Conservation (phyloP, 64 coral and sea anemone species). For the Cladopsammia gracilis region DNA sequence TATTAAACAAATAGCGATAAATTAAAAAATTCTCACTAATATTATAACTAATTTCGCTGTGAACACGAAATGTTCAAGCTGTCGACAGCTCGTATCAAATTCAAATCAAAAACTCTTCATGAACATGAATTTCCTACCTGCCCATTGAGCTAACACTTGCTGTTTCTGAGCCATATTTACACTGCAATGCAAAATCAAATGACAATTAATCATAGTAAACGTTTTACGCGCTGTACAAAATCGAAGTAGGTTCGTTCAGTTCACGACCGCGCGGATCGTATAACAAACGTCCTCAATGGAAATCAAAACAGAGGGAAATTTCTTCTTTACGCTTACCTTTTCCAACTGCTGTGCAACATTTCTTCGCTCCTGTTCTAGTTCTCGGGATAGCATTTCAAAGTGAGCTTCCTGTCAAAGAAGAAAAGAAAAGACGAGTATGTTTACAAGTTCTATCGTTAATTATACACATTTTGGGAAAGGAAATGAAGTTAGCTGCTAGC, state of each 20-base stretch:
- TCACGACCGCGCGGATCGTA: background rate
- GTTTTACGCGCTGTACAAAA: background rate
- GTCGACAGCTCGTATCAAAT: background rate
- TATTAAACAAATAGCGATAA: too few relatives aligned
- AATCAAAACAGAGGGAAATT: background rate
- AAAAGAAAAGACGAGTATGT: background rate
- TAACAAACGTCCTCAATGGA: background rate
- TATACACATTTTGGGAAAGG: background rate
- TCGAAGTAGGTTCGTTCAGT: background rate
- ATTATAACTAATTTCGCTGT: background rate
- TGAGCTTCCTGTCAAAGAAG: conserved; percentile 82
- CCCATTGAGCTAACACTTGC: conserved; percentile 86
- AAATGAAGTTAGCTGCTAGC: background rate
- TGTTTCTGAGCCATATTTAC: conserved; percentile 96
- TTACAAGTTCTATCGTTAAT: background rate
- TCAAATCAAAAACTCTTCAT: background rate
- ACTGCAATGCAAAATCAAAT: conserved; percentile 80
- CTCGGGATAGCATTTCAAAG: conserved; percentile 84
- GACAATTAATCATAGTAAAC: background rate
- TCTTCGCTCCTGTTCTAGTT: conserved; percentile 93
- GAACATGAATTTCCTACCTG: conserved; percentile 64
- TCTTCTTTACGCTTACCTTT: conserved; percentile 63
- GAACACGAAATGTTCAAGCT: background rate
- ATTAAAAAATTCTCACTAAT: too few relatives aligned
- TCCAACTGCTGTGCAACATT: conserved; percentile 91